A percentile compares a stretch with the other conserved stretches of the same genome.
These are phyloP conservation scores for Nowickia ferox DNA, from an alignment of 2,888 invertebrate species.

Conservation along the genomic window DNA sequence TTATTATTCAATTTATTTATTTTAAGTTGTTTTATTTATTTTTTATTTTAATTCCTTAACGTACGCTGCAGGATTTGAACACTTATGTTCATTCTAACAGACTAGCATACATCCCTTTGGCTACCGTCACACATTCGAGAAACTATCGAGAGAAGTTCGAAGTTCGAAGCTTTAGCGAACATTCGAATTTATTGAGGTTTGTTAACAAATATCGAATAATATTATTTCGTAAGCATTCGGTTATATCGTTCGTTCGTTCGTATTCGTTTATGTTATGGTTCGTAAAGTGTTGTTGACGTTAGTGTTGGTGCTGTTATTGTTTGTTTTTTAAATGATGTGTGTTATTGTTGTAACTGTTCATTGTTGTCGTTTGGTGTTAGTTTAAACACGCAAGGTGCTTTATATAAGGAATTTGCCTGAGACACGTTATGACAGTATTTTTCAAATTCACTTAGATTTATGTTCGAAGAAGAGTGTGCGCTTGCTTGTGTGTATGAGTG, in stretches of 20 bases:
- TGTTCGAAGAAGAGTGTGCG: not conserved
- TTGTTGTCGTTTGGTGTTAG: constrained; percentile 75
- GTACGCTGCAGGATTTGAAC: no score
- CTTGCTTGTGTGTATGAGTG: not conserved
- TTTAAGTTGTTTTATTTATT: no score
- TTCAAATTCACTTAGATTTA: not conserved
- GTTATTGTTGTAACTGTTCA: constrained; percentile 39
- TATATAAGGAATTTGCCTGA: constrained; percentile 77
- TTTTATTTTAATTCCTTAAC: no score
- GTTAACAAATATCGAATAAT: no score
- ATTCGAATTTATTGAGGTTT: no score
- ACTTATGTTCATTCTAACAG: no score
- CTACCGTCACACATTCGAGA: no score
- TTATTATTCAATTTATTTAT: no score
- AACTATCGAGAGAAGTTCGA: no score
- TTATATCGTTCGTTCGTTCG: not conserved
- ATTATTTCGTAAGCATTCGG: no score
- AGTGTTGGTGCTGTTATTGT: constrained; percentile 14
- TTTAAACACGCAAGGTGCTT: constrained; percentile 80
- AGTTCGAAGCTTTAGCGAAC: no score
- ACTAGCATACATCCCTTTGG: no score
- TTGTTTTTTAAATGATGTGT: constrained; percentile 5
- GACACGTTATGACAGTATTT: constrained; percentile 76
- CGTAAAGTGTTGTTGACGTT: not conserved
- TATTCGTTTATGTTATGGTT: not conserved